Evolutionary conservation across 1,140 invertebrate genomes (phyloP), one percentile per base, ranked within the genome.

Genomic region (Pogonomyrmex barbatus): DNA sequence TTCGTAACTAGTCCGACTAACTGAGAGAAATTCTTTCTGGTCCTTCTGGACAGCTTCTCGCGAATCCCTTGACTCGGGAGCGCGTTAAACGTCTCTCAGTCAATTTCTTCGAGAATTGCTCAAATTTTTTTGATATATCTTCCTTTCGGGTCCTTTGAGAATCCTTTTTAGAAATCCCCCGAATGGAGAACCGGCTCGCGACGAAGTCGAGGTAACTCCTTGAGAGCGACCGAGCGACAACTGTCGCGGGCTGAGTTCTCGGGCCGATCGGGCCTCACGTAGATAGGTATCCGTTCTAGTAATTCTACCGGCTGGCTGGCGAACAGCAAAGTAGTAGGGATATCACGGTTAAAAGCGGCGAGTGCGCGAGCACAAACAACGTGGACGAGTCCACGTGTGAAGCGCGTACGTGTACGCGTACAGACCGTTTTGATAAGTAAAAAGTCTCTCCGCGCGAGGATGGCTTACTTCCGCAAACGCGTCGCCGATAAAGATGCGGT

Each of bases 331-430:
- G 79, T 68, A 81, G 89, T 90, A 90, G 89, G 89, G 88, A 86
- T 90, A 90, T 88, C 86, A 63, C 75, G 85, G 88, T 90, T 90
- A 89, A 89, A 89, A 84, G 71, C 60, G 54, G 84, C 65, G 65
- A 83, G 24, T 81, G 52, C 9, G 70, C 30, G 45, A 54, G 42
- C 30, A 68, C 52, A 71, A 82, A 73, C 68, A 60, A 73, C 39
- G 76, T 79, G n/a, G 52, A 82, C 47, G 54, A 75, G 24, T 47
- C 3, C 30, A 47, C 30, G 54, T 42, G 42, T 36, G 45, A n/a
- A 83, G 50, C 10, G 10, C 14, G 3, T 9, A 56, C 8, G 56
- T 33, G 36, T 24, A 60, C 24, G 17, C 24, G 17, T 68, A 50
- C 45, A 50, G 42, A 14, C 9, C 30, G 30, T 81, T 83, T 73